Percentiles rank a stretch among this genome's conserved stretches.
Evolutionary conservation across 2,888 invertebrate genomes (phyloP).

Genomic region (Megamerina dolium): DNA sequence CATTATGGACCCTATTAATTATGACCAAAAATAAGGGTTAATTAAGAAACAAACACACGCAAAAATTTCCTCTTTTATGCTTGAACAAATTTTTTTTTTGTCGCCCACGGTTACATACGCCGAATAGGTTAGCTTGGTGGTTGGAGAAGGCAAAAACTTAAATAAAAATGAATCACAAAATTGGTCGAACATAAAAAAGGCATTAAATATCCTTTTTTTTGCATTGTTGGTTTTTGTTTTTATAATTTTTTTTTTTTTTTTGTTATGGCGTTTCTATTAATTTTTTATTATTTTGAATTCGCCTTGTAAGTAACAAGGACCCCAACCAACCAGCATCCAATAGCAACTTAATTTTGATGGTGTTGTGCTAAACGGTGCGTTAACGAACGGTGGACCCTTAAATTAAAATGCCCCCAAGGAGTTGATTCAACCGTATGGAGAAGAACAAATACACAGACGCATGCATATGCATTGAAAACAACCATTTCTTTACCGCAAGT

Average conservation of each 20-base stretch:
- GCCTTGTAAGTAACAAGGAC: not conserved
- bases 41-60: no score
- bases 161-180: slow-evolving; percentile 8
- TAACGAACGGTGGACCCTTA: slow-evolving; percentile 7
- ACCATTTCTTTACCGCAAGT: slow-evolving; percentile 3
- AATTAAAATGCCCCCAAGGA: slow-evolving; percentile 4
- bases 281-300: no score
- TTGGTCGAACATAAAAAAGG: slow-evolving; percentile 13
- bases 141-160: not conserved
- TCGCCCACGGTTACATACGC: not conserved
- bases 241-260: not conserved
- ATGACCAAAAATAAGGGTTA: slow-evolving; percentile 26
- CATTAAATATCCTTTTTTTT: slow-evolving; percentile 12
- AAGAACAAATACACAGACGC: not conserved
- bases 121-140: no score
- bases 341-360: slow-evolving; percentile 5
- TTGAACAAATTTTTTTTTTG: slow-evolving; percentile 11
- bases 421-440: not conserved
- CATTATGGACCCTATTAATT: slow-evolving; percentile 30
- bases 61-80: slow-evolving; percentile 12
- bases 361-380: slow-evolving; percentile 12
- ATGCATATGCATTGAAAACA: no score
- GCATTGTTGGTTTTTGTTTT: slow-evolving; percentile 4
- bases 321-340: not conserved
- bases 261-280: no score